Evolutionary conservation across 2,888 invertebrate genomes (phyloP).

Genomic region (Sisyra terminalis): DNA sequence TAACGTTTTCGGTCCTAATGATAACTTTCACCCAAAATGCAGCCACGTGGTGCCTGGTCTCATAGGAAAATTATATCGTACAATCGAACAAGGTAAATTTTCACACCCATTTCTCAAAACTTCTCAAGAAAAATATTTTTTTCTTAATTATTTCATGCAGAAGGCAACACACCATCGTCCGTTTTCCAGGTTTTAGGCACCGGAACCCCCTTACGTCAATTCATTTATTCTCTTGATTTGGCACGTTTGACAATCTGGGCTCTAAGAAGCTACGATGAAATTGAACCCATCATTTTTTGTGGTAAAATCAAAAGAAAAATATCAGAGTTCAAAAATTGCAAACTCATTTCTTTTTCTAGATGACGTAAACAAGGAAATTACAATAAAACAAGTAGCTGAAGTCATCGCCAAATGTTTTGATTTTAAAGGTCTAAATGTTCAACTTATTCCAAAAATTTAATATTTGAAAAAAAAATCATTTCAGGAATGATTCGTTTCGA

Average conservation of each 20-base stretch:
- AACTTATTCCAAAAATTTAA: too few relatives aligned
- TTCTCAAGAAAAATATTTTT: not conserved
- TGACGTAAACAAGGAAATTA: too few relatives aligned
- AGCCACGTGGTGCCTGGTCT: conserved; percentile 92
- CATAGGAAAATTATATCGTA: conserved; percentile 65
- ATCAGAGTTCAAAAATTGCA: conserved; percentile 1
- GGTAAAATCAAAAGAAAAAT: too few relatives aligned
- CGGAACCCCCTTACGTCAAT: conserved; percentile 87
- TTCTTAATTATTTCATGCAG: conserved; percentile 15
- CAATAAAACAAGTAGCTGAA: too few relatives aligned
- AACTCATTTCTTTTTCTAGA: not conserved
- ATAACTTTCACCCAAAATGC: conserved; percentile 76
- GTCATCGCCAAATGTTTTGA: too few relatives aligned
- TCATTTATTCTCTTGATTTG: conserved; percentile 90
- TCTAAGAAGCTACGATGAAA: conserved; percentile 66
- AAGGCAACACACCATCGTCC: conserved; percentile 28
- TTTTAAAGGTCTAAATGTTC: too few relatives aligned
- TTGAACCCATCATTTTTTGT: conserved; percentile 79
- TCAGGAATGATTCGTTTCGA: too few relatives aligned
- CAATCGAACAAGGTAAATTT: conserved; percentile 35
- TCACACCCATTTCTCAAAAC: too few relatives aligned
- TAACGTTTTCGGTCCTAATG: conserved; percentile 94
- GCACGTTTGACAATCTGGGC: conserved; percentile 87
- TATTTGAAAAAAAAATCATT: too few relatives aligned
- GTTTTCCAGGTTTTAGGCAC: conserved; percentile 76